Conservation (phyloP, 2,113 vertebrate genomes). For the Caloenas nicobarica region DNA sequence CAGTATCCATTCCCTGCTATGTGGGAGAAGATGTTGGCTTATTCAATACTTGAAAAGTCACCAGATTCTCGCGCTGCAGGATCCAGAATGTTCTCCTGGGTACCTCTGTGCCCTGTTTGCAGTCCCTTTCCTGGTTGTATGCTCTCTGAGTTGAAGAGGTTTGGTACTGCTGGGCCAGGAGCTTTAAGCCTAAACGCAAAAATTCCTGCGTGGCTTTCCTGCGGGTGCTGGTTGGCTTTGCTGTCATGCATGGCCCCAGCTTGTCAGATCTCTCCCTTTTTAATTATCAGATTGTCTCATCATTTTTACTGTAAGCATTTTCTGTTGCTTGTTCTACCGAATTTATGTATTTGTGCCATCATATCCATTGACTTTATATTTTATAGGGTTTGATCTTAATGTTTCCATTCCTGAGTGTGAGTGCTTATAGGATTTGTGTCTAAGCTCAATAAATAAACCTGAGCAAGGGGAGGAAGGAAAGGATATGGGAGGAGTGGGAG, state of each 20-base stretch:
- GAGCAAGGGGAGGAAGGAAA: not conserved
- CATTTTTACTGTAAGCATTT: conserved; percentile 29
- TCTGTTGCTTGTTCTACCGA: conserved; percentile 19
- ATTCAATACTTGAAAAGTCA: not conserved
- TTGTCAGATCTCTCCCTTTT: conserved; percentile 19
- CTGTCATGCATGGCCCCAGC: not conserved
- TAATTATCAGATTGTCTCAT: conserved; percentile 51
- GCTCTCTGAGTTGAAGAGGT: not conserved
- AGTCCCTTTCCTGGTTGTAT: not conserved
- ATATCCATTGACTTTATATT: not conserved
- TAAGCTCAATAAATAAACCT: conserved; percentile 35
- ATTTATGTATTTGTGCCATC: not conserved
- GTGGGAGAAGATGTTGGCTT: not conserved
- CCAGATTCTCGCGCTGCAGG: not conserved
- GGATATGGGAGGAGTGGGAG: not conserved
- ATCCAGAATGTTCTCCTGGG: not conserved
- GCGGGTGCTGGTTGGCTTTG: not conserved
- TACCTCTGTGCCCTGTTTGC: not conserved
- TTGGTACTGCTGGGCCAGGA: not conserved
- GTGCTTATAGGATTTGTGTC: not conserved
- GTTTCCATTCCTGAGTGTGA: not conserved
- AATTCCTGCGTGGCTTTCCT: not conserved
- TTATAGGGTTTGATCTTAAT: conserved; percentile 35
- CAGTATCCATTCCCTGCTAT: not conserved
- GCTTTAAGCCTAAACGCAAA: not conserved